Evolutionary conservation across 2,797 vertebrate genomes (phyloP).

Genomic region (Basileuterus tristriatus): DNA sequence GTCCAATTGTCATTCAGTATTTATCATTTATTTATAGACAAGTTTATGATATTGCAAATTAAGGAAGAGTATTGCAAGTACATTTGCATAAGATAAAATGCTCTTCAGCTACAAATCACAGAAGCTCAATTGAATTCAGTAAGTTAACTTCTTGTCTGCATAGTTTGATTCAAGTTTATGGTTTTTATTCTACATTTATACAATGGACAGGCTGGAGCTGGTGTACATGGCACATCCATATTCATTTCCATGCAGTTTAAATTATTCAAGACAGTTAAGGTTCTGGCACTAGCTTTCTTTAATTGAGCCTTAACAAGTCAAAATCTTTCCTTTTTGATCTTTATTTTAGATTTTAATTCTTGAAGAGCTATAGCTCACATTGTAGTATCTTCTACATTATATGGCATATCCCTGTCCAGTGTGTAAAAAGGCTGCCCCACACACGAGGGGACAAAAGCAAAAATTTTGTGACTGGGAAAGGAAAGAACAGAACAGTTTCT

Average conservation of each 20-base stretch:
- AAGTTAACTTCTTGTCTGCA: not conserved
- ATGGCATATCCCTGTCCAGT: not conserved
- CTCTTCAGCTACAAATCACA: not conserved
- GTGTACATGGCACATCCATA: not conserved
- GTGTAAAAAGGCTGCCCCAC: not conserved
- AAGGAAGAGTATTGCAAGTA: not conserved
- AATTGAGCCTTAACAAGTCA: not conserved
- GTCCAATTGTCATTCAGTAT: not conserved
- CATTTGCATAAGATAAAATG: not conserved
- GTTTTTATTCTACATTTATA: not conserved
- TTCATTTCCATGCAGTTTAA: not conserved
- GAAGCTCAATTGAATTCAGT: not conserved
- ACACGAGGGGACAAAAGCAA: not conserved
- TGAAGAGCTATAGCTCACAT: not conserved
- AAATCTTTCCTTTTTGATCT: not conserved
- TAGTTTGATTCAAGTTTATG: not conserved
- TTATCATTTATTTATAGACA: not conserved
- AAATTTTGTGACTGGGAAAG: not conserved
- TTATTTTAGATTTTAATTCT: not conserved
- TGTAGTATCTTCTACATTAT: not conserved
- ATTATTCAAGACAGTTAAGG: not conserved
- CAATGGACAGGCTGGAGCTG: not conserved
- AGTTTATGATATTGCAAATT: not conserved
- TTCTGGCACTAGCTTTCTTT: not conserved
- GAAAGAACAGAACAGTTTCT: not conserved